phyloP scores from a whole-genome alignment of 2,113 vertebrate genomes.

The Petromus typicus region DNA sequence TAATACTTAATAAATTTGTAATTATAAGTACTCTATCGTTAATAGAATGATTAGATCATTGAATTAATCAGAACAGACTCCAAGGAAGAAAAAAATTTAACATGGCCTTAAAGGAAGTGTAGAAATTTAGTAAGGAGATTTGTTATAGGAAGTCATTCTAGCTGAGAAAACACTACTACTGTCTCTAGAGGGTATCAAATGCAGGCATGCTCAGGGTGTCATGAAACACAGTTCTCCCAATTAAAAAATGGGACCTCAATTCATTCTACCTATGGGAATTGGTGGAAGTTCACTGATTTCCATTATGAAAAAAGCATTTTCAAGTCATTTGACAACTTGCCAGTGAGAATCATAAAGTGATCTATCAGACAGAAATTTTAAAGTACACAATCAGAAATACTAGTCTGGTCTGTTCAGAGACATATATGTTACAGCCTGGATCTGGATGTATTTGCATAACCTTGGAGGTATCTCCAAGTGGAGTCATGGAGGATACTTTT shows the following conservation, averaged over 20 bases:
- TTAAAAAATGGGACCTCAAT: neutral
- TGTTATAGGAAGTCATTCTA: neutral
- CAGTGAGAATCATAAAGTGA: neutral
- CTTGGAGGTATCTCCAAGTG: neutral
- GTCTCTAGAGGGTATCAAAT: neutral
- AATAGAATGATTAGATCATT: conserved; percentile 12
- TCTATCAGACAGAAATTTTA: neutral
- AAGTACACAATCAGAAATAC: neutral
- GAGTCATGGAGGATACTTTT: neutral
- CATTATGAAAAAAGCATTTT: neutral
- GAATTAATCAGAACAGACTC: neutral
- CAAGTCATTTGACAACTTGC: neutral
- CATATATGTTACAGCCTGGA: too few species aligned
- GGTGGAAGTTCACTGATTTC: neutral
- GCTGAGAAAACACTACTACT: neutral
- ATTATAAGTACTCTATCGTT: neutral
- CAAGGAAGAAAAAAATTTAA: conserved; percentile 28
- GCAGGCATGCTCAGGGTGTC: neutral
- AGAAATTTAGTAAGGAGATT: conserved; percentile 10
- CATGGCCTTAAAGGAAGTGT: conserved; percentile 12
- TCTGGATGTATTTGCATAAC: neutral
- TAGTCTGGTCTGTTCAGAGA: neutral
- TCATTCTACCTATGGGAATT: neutral
- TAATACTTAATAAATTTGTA: conserved; percentile 27
- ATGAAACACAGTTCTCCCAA: neutral